phyloP scores from a whole-genome alignment of 2,888 invertebrate species.

The Vandiemenella viatica region DNA sequence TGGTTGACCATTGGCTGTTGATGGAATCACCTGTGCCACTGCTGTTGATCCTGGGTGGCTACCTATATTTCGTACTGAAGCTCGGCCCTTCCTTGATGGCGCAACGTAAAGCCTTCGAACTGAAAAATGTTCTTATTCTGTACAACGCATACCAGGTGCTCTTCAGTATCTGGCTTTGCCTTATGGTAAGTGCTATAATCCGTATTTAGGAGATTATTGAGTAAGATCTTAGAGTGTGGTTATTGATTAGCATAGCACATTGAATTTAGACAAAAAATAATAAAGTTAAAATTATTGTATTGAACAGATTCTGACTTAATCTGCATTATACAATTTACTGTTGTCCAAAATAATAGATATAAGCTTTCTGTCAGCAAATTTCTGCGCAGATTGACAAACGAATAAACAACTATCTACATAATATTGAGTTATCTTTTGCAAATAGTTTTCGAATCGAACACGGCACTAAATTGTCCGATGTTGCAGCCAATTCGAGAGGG shows the following conservation, averaged over 20 bases:
- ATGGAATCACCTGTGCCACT: slow-evolving; percentile 63
- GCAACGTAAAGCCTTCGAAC: slow-evolving; percentile 52
- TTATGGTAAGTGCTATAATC: slow-evolving; percentile 29
- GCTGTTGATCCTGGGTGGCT: slow-evolving; percentile 43
- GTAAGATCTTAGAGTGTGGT: no score
- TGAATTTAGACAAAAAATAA: background rate
- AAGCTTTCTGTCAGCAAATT: no score
- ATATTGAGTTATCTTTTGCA: no score
- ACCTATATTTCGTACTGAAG: slow-evolving; percentile 58
- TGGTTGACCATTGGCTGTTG: slow-evolving; percentile 59
- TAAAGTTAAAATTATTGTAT: background rate
- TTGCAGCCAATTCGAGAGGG: slow-evolving; percentile 34
- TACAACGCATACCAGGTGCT: slow-evolving; percentile 84
- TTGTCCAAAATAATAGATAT: no score
- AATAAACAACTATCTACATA: no score
- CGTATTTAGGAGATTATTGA: background rate
- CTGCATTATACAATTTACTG: no score
- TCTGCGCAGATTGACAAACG: no score
- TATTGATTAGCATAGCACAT: background rate
- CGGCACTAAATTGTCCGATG: background rate
- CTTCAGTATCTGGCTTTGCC: slow-evolving; percentile 60
- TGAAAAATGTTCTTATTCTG: slow-evolving; percentile 53
- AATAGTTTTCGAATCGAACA: no score
- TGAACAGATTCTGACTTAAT: background rate
- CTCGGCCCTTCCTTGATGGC: slow-evolving; percentile 63